These are phyloP conservation scores for Aradus depressus DNA, from an alignment of 2,888 invertebrate genomes.

Conservation along the genomic window DNA sequence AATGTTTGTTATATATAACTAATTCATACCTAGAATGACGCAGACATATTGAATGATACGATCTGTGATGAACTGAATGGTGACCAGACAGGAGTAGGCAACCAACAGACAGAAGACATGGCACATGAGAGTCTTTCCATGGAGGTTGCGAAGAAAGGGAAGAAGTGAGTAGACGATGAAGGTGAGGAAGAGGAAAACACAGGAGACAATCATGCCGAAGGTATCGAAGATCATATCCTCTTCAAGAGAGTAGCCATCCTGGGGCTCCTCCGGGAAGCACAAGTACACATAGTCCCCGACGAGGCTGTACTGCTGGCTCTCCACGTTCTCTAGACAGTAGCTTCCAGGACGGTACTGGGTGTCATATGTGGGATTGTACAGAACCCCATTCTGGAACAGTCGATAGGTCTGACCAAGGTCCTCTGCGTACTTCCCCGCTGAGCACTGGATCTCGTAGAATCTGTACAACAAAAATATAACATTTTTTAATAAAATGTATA, in stretches of 20 bases:
- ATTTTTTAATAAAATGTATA: no score
- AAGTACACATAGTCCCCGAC: conserved; percentile 31
- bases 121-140: conserved; percentile 61
- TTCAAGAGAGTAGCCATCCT: no score
- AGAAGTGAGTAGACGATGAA: conserved; percentile 53
- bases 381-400: neutral
- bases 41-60: conserved; percentile 36
- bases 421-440: conserved; percentile 4
- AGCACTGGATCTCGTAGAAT: no score
- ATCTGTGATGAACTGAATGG: conserved; percentile 38
- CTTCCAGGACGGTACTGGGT: conserved; percentile 17
- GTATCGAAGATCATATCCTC: no score
- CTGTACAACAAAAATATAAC: no score
- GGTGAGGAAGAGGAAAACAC: conserved; percentile 52
- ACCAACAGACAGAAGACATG: conserved; percentile 53
- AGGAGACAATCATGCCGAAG: conserved; percentile 44
- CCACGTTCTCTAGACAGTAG: conserved; percentile 36
- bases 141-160: conserved; percentile 56
- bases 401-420: neutral
- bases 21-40: conserved; percentile 42
- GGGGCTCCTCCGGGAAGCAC: conserved; percentile 34
- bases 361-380: conserved; percentile 6
- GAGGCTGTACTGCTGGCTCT: conserved; percentile 18
- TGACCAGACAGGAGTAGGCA: conserved; percentile 51
- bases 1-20: neutral